A percentile compares a stretch with the other conserved stretches of the same genome.
These are phyloP conservation scores for Epirrhoe alternata DNA, from an alignment of 2,888 invertebrate species.

Conservation along the genomic window DNA sequence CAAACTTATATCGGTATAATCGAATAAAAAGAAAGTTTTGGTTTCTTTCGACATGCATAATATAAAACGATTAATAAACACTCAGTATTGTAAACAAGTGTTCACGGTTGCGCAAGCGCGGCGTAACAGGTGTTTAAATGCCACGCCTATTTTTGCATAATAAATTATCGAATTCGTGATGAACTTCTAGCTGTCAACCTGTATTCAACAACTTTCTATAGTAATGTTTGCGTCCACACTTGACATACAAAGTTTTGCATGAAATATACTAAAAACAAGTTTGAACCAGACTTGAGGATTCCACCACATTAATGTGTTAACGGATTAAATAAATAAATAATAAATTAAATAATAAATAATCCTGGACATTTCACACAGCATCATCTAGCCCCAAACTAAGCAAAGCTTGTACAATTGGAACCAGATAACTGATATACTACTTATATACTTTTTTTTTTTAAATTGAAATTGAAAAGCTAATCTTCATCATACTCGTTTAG, in stretches of 20 bases:
- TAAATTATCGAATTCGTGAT: constrained; percentile 22
- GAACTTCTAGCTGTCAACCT: constrained; percentile 4
- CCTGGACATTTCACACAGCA: too few species aligned
- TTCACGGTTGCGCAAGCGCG: constrained; percentile 29
- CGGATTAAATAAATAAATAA: too few species aligned
- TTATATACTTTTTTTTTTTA: too few species aligned
- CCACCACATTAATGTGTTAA: too few species aligned
- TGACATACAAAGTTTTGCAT: neutral
- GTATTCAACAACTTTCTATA: constrained; percentile 6
- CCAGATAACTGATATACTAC: too few species aligned
- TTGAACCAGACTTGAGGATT: too few species aligned
- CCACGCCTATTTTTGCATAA: constrained; percentile 26
- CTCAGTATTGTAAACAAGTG: constrained; percentile 26
- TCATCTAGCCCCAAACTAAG: too few species aligned
- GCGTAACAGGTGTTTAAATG: constrained; percentile 30
- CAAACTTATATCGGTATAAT: neutral
- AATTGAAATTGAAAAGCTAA: too few species aligned
- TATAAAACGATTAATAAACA: constrained; percentile 34
- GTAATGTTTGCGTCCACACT: neutral
- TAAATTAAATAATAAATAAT: too few species aligned
- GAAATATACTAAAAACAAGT: neutral
- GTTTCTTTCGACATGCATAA: constrained; percentile 25
- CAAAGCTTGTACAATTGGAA: too few species aligned
- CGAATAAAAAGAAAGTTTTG: constrained; percentile 28
- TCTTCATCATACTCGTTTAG: too few species aligned